Base-by-base conservation (phyloP, 2,797 vertebrate genomes). In the Anguilla pacifica region DNA sequence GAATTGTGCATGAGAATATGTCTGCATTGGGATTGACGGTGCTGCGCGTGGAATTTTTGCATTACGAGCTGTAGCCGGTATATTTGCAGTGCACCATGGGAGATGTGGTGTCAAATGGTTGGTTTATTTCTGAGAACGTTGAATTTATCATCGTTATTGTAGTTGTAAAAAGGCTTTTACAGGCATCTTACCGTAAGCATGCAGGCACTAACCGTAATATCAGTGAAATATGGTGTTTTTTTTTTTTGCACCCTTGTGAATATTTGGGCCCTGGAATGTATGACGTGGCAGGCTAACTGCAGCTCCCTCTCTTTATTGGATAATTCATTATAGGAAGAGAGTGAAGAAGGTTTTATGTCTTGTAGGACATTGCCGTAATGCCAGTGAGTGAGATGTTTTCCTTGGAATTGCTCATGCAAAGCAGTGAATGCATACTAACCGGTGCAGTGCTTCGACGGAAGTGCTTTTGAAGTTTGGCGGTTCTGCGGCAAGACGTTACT, bases 131-230 rank as follows among this genome's bases (percentile, higher is more conserved):
- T 79, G 91, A 90, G 92, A 93, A 94, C 92, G 88, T 92, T 93
- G 90, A 92, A 95, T 95, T 95, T 89, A 94, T 96, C 95, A 95
- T 89, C 92, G 91, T 95, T 94, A 94, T 91, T 92, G 93, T 90
- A 89, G 89, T 85, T 85, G 49, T 86, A 88, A 88, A 90, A 92
- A 85, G 28, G 70, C 91, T 83, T 90, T 91, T 91, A 85, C 89
- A 39, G 86, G 89, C 91, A 83, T 91, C 81, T 86, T 88, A 87
- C 89, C 86, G 49, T 35, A 86, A 82, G 19, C 88, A 89, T 82
- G 91, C 88, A 90, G 84, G 67, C 49, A 53, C 39, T 53, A 72
- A 72, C 46, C 39, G 31, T 22, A 86, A 53, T 74, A 86, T 31
- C 49, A 46, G 28, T 31, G 85, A 86, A 72, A 53, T 70, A 72